Base-by-base conservation (phyloP, 2,888 invertebrate genomes). In the Dione vanillae region DNA sequence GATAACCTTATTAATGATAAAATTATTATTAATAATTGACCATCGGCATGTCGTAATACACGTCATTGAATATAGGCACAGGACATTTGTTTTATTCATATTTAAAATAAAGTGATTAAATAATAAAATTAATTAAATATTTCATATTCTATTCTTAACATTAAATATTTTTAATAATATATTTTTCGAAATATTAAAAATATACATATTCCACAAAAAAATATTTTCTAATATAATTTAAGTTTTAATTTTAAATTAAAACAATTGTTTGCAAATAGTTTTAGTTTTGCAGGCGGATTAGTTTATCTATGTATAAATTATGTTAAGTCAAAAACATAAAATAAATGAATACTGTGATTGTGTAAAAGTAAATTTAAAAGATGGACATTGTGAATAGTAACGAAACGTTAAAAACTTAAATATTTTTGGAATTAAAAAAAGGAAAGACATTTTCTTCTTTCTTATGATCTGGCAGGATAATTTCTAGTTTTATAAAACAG, bases 271-370 rank as follows among this genome's bases (percentile, higher is more conserved):
- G 10, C 11, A 19, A 19, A 37, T 40, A 0, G 35, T 56, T 47
- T 49, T 40, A 0, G 35, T 56, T 47, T 49, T 58, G 20, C 37
- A 67, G 66, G 56, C 51, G 61, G 61, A 43, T 59, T 59, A 27
- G 10, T 59, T 41, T 27, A 61, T 61, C n/a, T 45, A 14, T 43
- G 19, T 61, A 27, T 16, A 40, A 40, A 37, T 35, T 12, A 14
- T 3, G 35, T n/a, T 37, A 37, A 35, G 10, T 35, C 35, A 54
- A 54, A 7, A n/a, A n/a, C n/a, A n/a, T n/a, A n/a, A n/a, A n/a
- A n/a, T n/a, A 47, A 47, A 16, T 16, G 16, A 47, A 47, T 47
- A 47, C 47, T 47, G 47, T 8, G n/a, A 47, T 45, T 45, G n/a
- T 45, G 6, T n/a, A n/a, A 47, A 7, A 16, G 9, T 16, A 16